Evolutionary conservation across 2,113 vertebrate species (phyloP), one percentile per base, ranked within the genome.

Genomic region (Mastomys coucha): DNA sequence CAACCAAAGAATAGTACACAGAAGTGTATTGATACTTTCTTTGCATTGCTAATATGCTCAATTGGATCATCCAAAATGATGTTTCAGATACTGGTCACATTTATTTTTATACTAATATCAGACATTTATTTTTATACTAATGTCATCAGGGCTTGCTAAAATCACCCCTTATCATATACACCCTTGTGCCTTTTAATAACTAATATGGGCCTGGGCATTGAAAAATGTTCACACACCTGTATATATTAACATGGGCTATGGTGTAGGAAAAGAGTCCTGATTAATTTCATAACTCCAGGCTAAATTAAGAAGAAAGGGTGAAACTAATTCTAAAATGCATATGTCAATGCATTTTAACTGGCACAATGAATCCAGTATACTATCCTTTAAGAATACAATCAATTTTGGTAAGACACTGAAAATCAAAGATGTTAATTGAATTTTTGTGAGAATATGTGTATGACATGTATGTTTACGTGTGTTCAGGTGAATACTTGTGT

Each of bases 21-120:
- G 81, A 95, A 96, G 39, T 60, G 42, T n/a, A 24, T 17, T 14
- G 42, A 88, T 5, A 9, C 89, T 95, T 96, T 78, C 49, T 39
- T 65, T 85, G 36, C 26, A n/a, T 92, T 67, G 56, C 26, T 78
- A 28, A 6, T 82, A 69, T 78, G 19, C 45, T 22, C 65, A 70
- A 8, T 11, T 58, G 88, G 56, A 73, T 3, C 24, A 31, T 4
- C 7, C 16, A 70, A 14, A 53, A 12, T 28, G 81, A 89, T n/a
- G 17, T 72, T 73, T 31, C 11, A 33, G 20, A 75, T 28, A 42
- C 13, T 69, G 13, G 39, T 31, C 72, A 36, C 77, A 95, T 92
- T 88, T 36, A 63, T 33, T 58, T 60, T 51, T 36, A 88, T 42
- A 69, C 13, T 92, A 65, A 67, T 12, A 14, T 58, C 56, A 58